Evolutionary conservation across 2,888 invertebrate genomes (phyloP).

Genomic region (Byasa hedistus): DNA sequence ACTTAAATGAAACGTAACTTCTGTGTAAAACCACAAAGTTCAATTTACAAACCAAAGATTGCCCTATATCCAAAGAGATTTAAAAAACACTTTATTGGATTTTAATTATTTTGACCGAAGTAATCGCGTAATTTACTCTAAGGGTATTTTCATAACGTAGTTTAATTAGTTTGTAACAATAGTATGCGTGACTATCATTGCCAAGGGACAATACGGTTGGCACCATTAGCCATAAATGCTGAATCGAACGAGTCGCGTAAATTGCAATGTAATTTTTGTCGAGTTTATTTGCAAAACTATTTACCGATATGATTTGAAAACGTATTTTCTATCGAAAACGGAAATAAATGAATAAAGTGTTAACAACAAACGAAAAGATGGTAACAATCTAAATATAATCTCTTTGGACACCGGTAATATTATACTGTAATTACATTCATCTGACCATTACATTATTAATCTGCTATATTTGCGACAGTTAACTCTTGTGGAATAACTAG

Average conservation of each 20-base stretch:
- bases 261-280: too few species aligned
- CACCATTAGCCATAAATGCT: conserved; percentile 6
- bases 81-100: not conserved
- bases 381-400: too few species aligned
- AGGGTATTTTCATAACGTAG: conserved; percentile 3
- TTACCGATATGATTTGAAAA: not conserved
- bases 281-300: too few species aligned
- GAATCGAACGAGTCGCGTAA: not conserved
- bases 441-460: too few species aligned
- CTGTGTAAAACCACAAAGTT: too few species aligned
- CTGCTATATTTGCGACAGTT: too few species aligned
- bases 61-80: too few species aligned
- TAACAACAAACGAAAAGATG: too few species aligned
- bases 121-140: not conserved
- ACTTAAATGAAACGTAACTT: too few species aligned
- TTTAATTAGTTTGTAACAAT: conserved; percentile 17
- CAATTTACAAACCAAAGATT: too few species aligned
- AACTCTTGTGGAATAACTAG: not conserved
- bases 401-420: too few species aligned
- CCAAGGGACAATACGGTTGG: not conserved
- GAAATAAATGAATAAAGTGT: not conserved
- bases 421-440: too few species aligned
- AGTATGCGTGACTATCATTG: conserved; percentile 11
- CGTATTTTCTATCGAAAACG: not conserved
- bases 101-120: not conserved